Evolutionary conservation across 2,888 invertebrate genomes (phyloP), one percentile per base, ranked within the genome.

Genomic region (Diarsia dahlii): DNA sequence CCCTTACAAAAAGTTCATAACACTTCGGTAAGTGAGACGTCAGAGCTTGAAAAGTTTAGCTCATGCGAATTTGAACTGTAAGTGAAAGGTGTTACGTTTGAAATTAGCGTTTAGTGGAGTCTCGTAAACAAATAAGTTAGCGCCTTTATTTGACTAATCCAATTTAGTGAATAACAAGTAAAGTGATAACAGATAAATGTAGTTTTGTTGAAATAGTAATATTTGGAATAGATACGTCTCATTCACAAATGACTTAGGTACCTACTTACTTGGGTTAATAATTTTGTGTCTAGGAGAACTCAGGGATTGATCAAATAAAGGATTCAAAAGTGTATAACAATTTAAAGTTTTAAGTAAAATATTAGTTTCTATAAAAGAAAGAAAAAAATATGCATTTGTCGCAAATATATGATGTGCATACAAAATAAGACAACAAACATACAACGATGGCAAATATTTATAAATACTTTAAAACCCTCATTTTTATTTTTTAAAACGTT

Each of bases 91-190:
- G 10, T 76, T 85, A 60, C 66, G 81, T 83, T 39, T 34, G 12
- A 63, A 70, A 68, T 71, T 45, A 3, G 1, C 46, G 18, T 60
- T 56, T 62, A 5, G 28, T 66, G 66, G 48, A 77, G 74, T 75
- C 9, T 81, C 73, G 74, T 80, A 80, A 85, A 80, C 72, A 81
- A 75, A 87, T 78, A 76, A 74, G 80, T 85, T 84, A 69, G 71
- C 66, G 84, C 68, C 72, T 80, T 50, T 87, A 78, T 87, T 87
- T 87, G 87, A 84, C 76, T 85, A 87, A 86, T 87, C 87, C 69
- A 86, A 84, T 87, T 85, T 84, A 72, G 74, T 82, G 72, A 78
- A 82, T 87, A 80, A 80, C 78, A 79, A 82, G 70, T 78, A 72
- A 76, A 84, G 84, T 85, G 78, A 80, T 85, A 85, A 82, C 70